Evolutionary conservation across 2,113 vertebrate genomes (phyloP).

Genomic region (Solea senegalensis): DNA sequence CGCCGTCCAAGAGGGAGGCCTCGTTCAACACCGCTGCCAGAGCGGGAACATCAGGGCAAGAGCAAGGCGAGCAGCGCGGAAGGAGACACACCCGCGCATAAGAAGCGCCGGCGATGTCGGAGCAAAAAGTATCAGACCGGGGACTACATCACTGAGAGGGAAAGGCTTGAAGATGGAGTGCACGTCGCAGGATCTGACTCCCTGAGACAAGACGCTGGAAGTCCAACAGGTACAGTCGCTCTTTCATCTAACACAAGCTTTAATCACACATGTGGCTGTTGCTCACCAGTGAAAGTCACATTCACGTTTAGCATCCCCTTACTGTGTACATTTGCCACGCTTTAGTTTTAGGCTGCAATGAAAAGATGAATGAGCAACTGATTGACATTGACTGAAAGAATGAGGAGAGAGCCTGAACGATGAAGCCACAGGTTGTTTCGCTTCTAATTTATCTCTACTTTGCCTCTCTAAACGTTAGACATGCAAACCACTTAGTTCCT

Average conservation of each 20-base stretch:
- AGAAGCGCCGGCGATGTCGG: constrained; percentile 91
- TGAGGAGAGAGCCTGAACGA: background rate
- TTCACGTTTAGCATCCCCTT: no score
- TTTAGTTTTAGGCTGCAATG: background rate
- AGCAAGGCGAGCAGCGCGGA: constrained; percentile 45
- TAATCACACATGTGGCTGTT: background rate
- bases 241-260: background rate
- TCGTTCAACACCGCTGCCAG: constrained; percentile 74
- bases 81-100: constrained; percentile 78
- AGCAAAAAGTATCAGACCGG: constrained; percentile 94
- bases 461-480: no score
- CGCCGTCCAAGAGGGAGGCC: constrained; percentile 82
- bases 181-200: constrained; percentile 67
- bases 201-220: constrained; percentile 78
- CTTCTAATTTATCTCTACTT: no score
- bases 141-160: constrained; percentile 91
- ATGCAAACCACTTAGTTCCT: no score
- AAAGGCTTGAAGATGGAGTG: constrained; percentile 78
- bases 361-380: background rate
- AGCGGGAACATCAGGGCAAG: constrained; percentile 56
- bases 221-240: constrained; percentile 79
- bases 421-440: background rate
- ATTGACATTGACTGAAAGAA: background rate
- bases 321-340: no score
- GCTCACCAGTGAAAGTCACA: no score